These are phyloP conservation scores for Phyllotreta striolata DNA, from an alignment of 2,888 invertebrate species.

Conservation along the genomic window DNA sequence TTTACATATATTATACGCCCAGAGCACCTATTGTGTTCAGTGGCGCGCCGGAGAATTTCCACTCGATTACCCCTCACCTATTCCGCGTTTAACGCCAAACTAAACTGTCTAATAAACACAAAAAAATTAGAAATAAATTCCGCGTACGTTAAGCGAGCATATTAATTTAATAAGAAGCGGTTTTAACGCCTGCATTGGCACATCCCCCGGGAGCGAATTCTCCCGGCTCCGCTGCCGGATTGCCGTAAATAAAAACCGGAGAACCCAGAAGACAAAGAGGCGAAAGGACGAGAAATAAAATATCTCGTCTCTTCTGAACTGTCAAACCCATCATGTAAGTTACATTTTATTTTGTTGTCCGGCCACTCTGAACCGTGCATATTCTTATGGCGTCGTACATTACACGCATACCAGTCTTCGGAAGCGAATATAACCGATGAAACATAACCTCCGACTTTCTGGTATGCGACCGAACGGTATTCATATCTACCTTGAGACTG, in stretches of 20 bases:
- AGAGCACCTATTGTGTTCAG: conserved; percentile 36
- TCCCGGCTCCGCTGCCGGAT: conserved; percentile 23
- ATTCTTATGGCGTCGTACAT: conserved; percentile 44
- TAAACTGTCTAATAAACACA: no score
- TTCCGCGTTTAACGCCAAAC: background rate
- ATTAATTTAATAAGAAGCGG: background rate
- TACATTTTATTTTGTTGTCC: conserved; percentile 54
- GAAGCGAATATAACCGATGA: conserved; percentile 41
- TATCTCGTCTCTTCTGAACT: conserved; percentile 52
- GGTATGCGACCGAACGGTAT: background rate
- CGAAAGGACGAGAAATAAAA: conserved; percentile 44
- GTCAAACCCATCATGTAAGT: conserved; percentile 55
- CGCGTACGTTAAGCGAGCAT: no score
- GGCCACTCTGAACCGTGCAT: conserved; percentile 45
- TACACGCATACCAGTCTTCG: conserved; percentile 44
- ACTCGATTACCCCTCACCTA: no score
- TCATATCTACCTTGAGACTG: conserved; percentile 4
- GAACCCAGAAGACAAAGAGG: conserved; percentile 14
- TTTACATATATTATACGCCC: conserved; percentile 59
- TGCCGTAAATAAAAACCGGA: conserved; percentile 27
- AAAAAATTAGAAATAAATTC: no score
- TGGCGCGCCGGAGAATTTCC: conserved; percentile 16
- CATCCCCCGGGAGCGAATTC: conserved; percentile 18
- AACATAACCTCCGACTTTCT: conserved; percentile 36
- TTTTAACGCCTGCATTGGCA: conserved; percentile 20